Conservation (phyloP, 2,888 invertebrate genomes). For the Watsonalla binaria region DNA sequence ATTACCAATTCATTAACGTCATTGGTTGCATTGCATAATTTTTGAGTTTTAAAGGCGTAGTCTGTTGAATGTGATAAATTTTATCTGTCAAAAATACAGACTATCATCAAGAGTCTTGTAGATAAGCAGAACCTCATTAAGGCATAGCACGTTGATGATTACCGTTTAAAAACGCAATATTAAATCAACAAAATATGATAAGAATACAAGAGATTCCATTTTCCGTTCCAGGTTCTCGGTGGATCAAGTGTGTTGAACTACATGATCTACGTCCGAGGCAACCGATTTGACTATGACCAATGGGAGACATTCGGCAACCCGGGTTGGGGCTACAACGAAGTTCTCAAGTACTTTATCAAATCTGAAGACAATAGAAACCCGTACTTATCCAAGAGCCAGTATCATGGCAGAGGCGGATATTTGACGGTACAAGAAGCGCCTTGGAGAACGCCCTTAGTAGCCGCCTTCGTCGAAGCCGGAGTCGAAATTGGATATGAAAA, state of each 20-base stretch:
- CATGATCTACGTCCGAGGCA: conserved; percentile 94
- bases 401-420: conserved; percentile 86
- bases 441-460: conserved; percentile 89
- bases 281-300: conserved; percentile 89
- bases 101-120: too few species aligned
- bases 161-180: too few species aligned
- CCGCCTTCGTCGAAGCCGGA: conserved; percentile 90
- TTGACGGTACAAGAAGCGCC: conserved; percentile 90
- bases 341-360: conserved; percentile 92
- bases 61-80: too few species aligned
- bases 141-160: too few species aligned
- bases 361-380: conserved; percentile 94
- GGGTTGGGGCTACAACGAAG: conserved; percentile 92
- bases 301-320: conserved; percentile 93
- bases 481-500: conserved; percentile 90
- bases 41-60: too few species aligned
- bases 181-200: too few species aligned
- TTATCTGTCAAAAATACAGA: too few species aligned
- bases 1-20: too few species aligned
- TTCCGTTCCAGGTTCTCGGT: conserved; percentile 83
- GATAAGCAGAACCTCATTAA: too few species aligned
- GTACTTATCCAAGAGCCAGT: conserved; percentile 83
- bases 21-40: too few species aligned
- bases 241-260: conserved; percentile 93
- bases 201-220: too few species aligned